phyloP scores from a whole-genome alignment of 2,888 invertebrate species.

The Liopterus haemorrhoidalis region DNA sequence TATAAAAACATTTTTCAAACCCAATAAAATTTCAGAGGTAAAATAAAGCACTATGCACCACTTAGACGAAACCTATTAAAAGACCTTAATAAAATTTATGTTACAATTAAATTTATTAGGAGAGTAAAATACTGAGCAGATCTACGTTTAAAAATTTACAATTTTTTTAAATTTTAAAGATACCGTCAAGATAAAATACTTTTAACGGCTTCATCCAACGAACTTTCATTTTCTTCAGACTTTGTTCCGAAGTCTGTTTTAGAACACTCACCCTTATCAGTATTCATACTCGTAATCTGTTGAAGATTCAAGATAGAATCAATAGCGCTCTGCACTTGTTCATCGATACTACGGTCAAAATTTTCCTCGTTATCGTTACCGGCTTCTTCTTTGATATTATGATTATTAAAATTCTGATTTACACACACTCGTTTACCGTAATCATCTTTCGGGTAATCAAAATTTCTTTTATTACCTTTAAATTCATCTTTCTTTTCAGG shows the following conservation, averaged over 20 bases:
- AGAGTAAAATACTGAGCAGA: background rate
- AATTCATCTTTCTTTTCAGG: constrained; percentile 4
- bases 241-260: constrained; percentile 4
- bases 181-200: constrained; percentile 47
- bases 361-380: constrained; percentile 34
- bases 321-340: constrained; percentile 74
- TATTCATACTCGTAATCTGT: constrained; percentile 37
- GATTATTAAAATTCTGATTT: background rate
- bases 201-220: constrained; percentile 39
- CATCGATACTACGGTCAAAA: constrained; percentile 61
- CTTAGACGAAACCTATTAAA: constrained; percentile 1
- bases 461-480: too few species aligned
- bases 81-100: constrained; percentile 1
- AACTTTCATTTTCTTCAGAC: constrained; percentile 1
- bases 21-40: too few species aligned
- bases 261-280: background rate
- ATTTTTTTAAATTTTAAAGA: constrained; percentile 30
- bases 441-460: constrained; percentile 10
- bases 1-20: too few species aligned
- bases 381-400: constrained; percentile 32
- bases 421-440: constrained; percentile 7
- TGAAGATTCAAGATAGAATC: constrained; percentile 72
- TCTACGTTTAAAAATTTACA: background rate
- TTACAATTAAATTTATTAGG: background rate
- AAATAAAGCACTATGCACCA: background rate